Conservation (phyloP, 30 jellyfish, hydroid and myxozoan genomes). For the Pseudorhiza aurosa region DNA sequence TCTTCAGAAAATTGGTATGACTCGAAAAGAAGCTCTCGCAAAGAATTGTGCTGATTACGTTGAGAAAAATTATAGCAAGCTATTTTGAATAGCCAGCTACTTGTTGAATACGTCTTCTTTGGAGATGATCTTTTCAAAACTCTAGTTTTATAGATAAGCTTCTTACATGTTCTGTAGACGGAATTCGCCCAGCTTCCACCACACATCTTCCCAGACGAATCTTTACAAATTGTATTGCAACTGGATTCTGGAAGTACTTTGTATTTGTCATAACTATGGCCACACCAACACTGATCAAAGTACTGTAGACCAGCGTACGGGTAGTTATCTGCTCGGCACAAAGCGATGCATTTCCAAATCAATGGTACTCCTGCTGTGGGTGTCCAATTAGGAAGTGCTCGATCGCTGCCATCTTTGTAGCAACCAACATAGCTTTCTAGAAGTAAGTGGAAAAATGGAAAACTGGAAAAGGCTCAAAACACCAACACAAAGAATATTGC, state of each 20-base stretch:
- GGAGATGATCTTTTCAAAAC: no score
- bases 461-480: no score
- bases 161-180: slow-evolving; percentile 7
- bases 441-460: no score
- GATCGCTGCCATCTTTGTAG: background rate
- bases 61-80: no score
- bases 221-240: background rate
- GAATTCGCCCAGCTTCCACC: background rate
- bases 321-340: background rate
- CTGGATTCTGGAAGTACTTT: background rate
- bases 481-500: background rate
- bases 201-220: background rate
- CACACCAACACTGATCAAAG: background rate
- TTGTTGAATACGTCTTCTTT: no score
- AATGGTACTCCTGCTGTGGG: no score
- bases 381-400: background rate
- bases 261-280: background rate
- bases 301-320: background rate
- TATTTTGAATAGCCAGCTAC: no score
- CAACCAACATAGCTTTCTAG: slow-evolving; percentile 14
- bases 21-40: no score
- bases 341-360: background rate
- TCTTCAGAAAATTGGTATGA: no score
- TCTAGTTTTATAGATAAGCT: no score
- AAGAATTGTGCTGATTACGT: no score